phyloP scores from a whole-genome alignment of 2,888 invertebrate genomes.

The Cheilosia vernalis region DNA sequence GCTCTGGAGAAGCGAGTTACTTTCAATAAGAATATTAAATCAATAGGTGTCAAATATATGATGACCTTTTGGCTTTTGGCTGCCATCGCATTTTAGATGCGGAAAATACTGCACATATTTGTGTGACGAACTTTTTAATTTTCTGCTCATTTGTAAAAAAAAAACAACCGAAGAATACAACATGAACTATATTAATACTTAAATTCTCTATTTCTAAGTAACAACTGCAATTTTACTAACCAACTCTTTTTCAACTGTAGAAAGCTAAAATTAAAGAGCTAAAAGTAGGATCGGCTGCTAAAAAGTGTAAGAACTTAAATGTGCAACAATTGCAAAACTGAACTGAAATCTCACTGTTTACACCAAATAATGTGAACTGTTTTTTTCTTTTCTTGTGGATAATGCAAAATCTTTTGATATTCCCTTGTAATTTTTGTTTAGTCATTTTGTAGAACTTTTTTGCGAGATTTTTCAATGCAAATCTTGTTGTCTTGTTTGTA shows the following conservation, averaged over 20 bases:
- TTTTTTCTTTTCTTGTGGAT: slow-evolving; percentile 47
- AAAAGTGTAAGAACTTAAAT: slow-evolving; percentile 82
- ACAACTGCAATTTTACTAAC: slow-evolving; percentile 66
- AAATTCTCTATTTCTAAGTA: slow-evolving; percentile 50
- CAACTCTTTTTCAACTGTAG: slow-evolving; percentile 72
- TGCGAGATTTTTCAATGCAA: slow-evolving; percentile 60
- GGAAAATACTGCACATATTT: neutral
- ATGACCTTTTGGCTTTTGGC: no score
- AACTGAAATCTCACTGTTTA: slow-evolving; percentile 64
- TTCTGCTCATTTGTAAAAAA: slow-evolving; percentile 5
- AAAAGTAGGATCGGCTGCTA: slow-evolving; percentile 77
- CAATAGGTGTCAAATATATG: no score
- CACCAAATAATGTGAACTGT: slow-evolving; percentile 53
- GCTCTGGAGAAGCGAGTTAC: no score
- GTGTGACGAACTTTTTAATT: neutral
- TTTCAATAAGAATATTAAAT: no score
- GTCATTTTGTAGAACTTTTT: slow-evolving; percentile 40
- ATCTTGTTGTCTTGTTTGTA: slow-evolving; percentile 46
- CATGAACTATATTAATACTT: slow-evolving; percentile 24
- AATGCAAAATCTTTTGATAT: slow-evolving; percentile 45
- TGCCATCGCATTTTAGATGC: no score
- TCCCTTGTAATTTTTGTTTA: slow-evolving; percentile 63
- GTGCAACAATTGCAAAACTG: slow-evolving; percentile 73
- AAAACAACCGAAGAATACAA: neutral
- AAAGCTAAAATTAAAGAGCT: slow-evolving; percentile 72